These are phyloP conservation scores for Philaethria dido DNA, from an alignment of 2,888 invertebrate genomes.

Conservation along the genomic window DNA sequence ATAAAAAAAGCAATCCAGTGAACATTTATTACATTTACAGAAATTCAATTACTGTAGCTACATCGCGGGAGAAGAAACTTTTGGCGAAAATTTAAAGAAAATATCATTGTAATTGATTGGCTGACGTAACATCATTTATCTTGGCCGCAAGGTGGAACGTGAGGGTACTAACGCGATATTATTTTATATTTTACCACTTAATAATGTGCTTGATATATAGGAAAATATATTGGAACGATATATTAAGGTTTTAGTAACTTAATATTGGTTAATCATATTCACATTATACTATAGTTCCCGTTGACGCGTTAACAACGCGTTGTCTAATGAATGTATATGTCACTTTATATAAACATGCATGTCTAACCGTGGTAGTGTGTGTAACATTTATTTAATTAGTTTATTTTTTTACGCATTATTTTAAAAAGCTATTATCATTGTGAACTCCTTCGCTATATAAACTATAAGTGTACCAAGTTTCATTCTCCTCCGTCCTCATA, in stretches of 20 bases:
- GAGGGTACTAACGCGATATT: neutral
- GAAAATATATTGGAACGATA: neutral
- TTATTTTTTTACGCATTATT: no score
- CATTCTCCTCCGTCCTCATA: no score
- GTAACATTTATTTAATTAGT: no score
- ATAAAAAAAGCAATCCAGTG: neutral
- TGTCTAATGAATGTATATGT: no score
- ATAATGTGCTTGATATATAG: neutral
- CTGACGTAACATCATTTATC: slow-evolving; percentile 17
- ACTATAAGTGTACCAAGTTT: no score
- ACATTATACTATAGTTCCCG: no score
- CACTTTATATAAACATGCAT: no score
- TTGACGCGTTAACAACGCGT: no score
- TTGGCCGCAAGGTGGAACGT: slow-evolving; percentile 1
- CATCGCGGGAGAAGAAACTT: slow-evolving; percentile 17
- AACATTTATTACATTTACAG: slow-evolving; percentile 10
- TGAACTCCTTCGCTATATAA: no score
- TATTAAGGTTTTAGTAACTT: neutral
- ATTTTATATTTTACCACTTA: neutral
- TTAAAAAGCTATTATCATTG: no score
- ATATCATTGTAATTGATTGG: slow-evolving; percentile 23
- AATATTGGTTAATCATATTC: no score
- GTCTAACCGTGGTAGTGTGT: no score
- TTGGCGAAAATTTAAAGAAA: slow-evolving; percentile 21
- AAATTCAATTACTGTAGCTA: slow-evolving; percentile 13